Conservation (phyloP, 2,797 vertebrate genomes). For the Aeoliscus strigatus region DNA sequence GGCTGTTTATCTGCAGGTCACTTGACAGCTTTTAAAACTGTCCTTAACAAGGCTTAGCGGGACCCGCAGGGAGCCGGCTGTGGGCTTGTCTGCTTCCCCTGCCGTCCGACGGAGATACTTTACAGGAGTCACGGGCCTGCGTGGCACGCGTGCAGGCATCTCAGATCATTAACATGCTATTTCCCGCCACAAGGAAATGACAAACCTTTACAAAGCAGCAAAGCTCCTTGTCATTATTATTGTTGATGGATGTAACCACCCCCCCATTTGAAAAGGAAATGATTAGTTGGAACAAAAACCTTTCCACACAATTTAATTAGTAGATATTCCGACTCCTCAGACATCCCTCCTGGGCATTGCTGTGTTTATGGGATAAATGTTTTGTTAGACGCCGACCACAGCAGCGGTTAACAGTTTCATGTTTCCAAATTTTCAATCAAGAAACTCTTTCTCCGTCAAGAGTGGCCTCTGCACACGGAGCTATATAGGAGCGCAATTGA, state of each 20-base stretch:
- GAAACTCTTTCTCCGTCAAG: conserved; percentile 33
- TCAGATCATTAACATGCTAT: conserved; percentile 30
- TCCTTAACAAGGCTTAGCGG: conserved; percentile 73
- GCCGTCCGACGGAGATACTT: conserved; percentile 38
- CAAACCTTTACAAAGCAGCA: conserved; percentile 32
- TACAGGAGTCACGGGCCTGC: conserved; percentile 27
- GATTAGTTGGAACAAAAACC: conserved; percentile 21
- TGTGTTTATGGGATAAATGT: conserved; percentile 52
- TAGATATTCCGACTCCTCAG: conserved; percentile 33
- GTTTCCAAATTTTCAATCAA: conserved; percentile 55
- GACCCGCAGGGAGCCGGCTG: conserved; percentile 62
- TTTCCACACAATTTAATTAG: conserved; percentile 51
- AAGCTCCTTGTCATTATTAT: conserved; percentile 15
- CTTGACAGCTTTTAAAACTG: conserved; percentile 81
- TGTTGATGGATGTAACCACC: conserved; percentile 38
- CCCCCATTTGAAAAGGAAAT: conserved; percentile 20
- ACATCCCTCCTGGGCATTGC: conserved; percentile 25
- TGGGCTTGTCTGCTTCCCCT: conserved; percentile 48
- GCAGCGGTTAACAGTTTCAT: conserved; percentile 34
- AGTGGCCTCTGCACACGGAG: conserved; percentile 35
- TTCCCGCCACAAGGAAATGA: conserved; percentile 37
- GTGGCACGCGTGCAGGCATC: neutral
- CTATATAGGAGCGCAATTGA: conserved; percentile 55
- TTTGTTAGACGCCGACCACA: conserved; percentile 55
- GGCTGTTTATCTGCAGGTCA: conserved; percentile 79